Conservation (phyloP, 2,888 invertebrate species). For the Copidosoma aretas region DNA sequence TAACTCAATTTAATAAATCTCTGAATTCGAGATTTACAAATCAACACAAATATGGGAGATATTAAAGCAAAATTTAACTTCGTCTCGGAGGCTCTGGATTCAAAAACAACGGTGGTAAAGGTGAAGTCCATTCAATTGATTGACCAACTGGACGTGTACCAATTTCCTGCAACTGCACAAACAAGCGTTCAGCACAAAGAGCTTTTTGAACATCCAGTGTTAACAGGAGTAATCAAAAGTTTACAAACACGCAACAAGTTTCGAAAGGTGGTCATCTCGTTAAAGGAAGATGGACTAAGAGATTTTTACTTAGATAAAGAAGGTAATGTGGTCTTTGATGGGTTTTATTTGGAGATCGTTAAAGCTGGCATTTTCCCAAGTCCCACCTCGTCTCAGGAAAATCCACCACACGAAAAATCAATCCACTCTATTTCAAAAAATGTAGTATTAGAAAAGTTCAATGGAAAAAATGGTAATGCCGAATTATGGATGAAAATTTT, state of each 20-base stretch:
- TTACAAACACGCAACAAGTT: conserved; percentile 40
- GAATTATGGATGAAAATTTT: background rate
- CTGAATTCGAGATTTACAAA: no score
- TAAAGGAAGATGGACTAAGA: conserved; percentile 29
- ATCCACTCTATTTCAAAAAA: conserved; percentile 36
- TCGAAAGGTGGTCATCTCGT: conserved; percentile 39
- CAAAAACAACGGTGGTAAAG: background rate
- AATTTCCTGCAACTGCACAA: conserved; percentile 27
- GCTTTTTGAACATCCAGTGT: conserved; percentile 35
- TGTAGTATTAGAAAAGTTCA: conserved; percentile 8
- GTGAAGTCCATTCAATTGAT: conserved; percentile 10
- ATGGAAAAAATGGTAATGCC: background rate
- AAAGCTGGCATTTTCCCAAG: background rate
- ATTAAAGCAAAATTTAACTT: background rate
- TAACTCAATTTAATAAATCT: no score
- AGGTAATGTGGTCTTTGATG: conserved; percentile 41
- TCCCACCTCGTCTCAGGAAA: conserved; percentile 8
- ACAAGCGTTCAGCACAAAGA: conserved; percentile 29
- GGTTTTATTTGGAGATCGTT: conserved; percentile 39
- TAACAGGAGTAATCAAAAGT: conserved; percentile 35
- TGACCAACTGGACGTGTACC: background rate
- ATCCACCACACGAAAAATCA: conserved; percentile 18
- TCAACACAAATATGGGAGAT: background rate
- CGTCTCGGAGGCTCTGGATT: background rate
- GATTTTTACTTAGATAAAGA: conserved; percentile 39